These are phyloP conservation scores for Notodonta dromedarius DNA, from an alignment of 2,888 invertebrate genomes.

Conservation along the genomic window DNA sequence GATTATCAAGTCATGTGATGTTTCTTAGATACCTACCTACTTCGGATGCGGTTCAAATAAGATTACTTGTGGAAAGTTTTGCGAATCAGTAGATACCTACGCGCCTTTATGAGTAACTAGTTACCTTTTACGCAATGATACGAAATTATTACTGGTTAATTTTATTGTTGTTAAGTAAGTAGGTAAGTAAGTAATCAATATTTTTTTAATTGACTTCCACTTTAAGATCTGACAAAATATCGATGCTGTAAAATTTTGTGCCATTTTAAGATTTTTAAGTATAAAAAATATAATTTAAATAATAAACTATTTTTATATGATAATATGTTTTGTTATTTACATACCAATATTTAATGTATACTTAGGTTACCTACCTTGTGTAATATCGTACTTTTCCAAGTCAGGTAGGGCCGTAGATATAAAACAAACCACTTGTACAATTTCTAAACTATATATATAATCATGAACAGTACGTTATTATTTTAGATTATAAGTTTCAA, in stretches of 20 bases:
- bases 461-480: no score
- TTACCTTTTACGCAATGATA: background rate
- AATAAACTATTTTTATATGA: background rate
- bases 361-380: no score
- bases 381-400: no score
- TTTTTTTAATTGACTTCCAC: background rate
- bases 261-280: no score
- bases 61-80: background rate
- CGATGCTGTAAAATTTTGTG: background rate
- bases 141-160: background rate
- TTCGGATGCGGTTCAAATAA: no score
- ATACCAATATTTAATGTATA: background rate
- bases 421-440: no score
- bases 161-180: background rate
- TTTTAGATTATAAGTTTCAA: no score
- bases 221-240: background rate
- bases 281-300: background rate
- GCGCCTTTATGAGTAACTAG: background rate
- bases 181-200: no score
- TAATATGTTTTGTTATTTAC: background rate
- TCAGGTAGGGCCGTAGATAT: no score
- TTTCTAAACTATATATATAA: no score
- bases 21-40: no score
- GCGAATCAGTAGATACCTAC: background rate
- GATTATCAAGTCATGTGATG: no score